Percentiles rank a stretch among this genome's conserved stretches.
These are phyloP conservation scores for Andrena fulva DNA, from an alignment of 2,888 invertebrate species.

Conservation along the genomic window DNA sequence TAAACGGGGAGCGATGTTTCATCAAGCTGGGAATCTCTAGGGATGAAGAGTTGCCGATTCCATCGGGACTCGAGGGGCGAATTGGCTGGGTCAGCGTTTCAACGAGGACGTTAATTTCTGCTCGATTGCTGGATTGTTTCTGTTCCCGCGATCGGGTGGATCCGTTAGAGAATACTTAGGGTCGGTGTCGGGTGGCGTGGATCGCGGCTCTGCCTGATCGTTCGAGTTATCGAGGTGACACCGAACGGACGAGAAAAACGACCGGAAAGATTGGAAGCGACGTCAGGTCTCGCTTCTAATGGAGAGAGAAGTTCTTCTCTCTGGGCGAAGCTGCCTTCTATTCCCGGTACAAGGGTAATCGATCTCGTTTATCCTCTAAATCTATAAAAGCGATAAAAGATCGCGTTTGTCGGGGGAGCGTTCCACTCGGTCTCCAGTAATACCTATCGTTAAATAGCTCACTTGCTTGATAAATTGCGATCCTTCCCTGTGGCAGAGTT, in stretches of 20 bases:
- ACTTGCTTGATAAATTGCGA: neutral
- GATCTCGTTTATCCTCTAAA: conserved; percentile 54
- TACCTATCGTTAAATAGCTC: neutral
- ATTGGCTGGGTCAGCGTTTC: conserved; percentile 22
- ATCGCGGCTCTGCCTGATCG: conserved; percentile 13
- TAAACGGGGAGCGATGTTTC: neutral
- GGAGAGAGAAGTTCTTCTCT: conserved; percentile 11
- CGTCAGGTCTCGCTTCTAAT: conserved; percentile 32
- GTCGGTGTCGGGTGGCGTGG: neutral
- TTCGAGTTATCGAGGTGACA: conserved; percentile 5
- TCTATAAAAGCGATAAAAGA: conserved; percentile 42
- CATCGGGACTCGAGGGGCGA: conserved; percentile 1
- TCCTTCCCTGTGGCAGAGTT: neutral
- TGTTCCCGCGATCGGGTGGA: neutral
- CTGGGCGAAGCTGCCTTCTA: conserved; percentile 14
- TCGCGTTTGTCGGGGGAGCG: conserved; percentile 23
- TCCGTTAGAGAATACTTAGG: neutral
- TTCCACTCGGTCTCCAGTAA: neutral
- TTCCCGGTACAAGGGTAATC: conserved; percentile 20
- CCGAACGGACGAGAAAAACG: neutral
- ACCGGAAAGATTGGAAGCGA: conserved; percentile 19
- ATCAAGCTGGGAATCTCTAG: neutral
- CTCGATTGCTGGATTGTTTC: neutral
- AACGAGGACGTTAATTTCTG: neutral
- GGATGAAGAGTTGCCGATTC: neutral